A percentile compares a stretch with the other conserved stretches of the same genome.
phyloP scores from a whole-genome alignment of 1,140 invertebrate species.

The Drosophila bocki region DNA sequence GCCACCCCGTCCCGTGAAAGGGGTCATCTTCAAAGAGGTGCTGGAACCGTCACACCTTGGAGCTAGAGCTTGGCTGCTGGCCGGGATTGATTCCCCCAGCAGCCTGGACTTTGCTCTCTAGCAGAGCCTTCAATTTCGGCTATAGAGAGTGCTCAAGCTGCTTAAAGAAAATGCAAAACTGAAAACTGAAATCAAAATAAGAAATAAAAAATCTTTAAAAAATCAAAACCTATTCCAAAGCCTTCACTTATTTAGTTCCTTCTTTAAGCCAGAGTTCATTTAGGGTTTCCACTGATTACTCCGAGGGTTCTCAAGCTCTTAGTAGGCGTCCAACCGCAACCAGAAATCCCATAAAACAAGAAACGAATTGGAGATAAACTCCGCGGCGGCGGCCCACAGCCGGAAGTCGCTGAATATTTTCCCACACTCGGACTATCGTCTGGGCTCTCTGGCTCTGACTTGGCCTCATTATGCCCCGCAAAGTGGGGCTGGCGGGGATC shows the following conservation, averaged over 20 bases:
- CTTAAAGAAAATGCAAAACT: neutral
- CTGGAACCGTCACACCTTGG: constrained; percentile 15
- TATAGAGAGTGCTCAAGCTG: constrained; percentile 16
- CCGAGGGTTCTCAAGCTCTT: constrained; percentile 41
- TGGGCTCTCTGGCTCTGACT: constrained; percentile 12
- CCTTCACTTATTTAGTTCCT: constrained; percentile 15
- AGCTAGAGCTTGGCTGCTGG: constrained; percentile 6
- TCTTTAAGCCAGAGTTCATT: neutral
- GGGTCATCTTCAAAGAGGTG: constrained; percentile 15
- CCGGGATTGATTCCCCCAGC: constrained; percentile 2
- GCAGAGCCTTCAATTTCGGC: constrained; percentile 27
- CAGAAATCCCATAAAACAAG: constrained; percentile 32
- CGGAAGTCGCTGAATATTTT: constrained; percentile 81
- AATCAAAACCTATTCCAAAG: constrained; percentile 5
- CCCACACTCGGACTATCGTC: constrained; percentile 63
- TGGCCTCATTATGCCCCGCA: constrained; percentile 74
- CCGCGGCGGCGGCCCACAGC: constrained; percentile 57
- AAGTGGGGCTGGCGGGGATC: neutral
- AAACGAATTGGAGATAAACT: constrained; percentile 53
- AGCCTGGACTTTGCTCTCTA: constrained; percentile 10
- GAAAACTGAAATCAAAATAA: constrained; percentile 24
- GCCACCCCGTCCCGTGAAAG: neutral
- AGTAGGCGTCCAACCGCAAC: constrained; percentile 46
- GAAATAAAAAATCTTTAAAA: neutral
- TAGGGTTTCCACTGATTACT: constrained; percentile 13